phyloP scores from a whole-genome alignment of 2,888 invertebrate species.

The Netelia virgata region DNA sequence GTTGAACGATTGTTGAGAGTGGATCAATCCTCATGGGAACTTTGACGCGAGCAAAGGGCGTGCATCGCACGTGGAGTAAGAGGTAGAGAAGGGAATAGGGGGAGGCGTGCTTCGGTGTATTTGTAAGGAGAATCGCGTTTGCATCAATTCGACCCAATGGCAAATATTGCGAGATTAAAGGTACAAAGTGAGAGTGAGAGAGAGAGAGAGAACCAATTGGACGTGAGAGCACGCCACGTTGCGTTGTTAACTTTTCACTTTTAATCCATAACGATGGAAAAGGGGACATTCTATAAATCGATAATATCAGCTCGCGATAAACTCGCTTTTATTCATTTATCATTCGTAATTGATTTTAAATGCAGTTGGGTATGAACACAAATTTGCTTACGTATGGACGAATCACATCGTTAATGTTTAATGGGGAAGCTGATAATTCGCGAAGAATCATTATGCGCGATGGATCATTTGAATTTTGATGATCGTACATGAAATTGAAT shows the following conservation, averaged over 20 bases:
- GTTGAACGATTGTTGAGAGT: slow-evolving; percentile 38
- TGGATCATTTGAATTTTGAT: too few relatives aligned
- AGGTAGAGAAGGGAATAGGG: neutral
- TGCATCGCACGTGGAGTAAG: neutral
- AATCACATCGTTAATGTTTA: slow-evolving; percentile 6
- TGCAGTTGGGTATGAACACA: neutral
- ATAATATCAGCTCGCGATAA: neutral
- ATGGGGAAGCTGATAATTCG: too few relatives aligned
- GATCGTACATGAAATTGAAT: too few relatives aligned
- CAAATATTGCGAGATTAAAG: slow-evolving; percentile 12
- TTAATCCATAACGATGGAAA: slow-evolving; percentile 13
- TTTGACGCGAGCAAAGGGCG: slow-evolving; percentile 52
- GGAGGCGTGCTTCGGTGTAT: neutral
- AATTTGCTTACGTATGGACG: neutral
- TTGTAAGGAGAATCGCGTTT: slow-evolving; percentile 37
- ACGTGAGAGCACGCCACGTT: neutral
- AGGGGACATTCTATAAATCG: neutral
- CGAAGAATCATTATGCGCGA: too few relatives aligned
- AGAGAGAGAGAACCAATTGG: slow-evolving; percentile 5
- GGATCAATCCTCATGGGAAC: slow-evolving; percentile 36
- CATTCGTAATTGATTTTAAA: neutral
- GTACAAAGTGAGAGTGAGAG: slow-evolving; percentile 3
- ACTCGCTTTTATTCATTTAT: neutral
- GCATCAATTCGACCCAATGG: slow-evolving; percentile 1
- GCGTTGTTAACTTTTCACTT: neutral